Conservation (phyloP, 2,888 invertebrate genomes). For the Synanthedon myopaeformis region DNA sequence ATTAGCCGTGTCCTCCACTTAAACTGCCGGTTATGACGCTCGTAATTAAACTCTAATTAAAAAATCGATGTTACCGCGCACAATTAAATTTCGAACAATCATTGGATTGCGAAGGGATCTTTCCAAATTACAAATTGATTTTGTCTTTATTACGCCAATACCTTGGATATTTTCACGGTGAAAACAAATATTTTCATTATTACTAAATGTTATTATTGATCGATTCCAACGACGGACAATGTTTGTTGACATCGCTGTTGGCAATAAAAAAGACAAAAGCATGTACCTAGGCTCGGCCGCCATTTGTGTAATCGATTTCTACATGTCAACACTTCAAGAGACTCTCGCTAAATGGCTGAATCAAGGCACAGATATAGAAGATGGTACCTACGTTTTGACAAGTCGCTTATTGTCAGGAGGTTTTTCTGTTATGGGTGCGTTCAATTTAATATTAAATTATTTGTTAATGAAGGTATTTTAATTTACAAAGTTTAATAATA, state of each 20-base stretch:
- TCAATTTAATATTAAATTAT: constrained; percentile 2
- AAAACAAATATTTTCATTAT: no score
- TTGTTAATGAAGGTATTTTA: constrained; percentile 1
- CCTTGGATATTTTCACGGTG: constrained; percentile 4
- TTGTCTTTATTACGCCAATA: constrained; percentile 44
- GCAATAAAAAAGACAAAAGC: no score
- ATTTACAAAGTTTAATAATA: background rate
- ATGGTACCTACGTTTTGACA: no score
- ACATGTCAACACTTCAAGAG: no score
- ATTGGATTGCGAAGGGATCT: constrained; percentile 13
- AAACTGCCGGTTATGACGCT: constrained; percentile 3
- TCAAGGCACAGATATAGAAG: no score
- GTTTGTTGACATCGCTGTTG: no score
- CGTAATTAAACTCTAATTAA: constrained; percentile 1
- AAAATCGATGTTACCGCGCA: constrained; percentile 18
- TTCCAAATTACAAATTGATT: constrained; percentile 23
- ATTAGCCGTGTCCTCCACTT: background rate
- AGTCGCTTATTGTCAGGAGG: no score
- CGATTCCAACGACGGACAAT: no score
- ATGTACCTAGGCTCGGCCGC: no score
- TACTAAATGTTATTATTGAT: no score
- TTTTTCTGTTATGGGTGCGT: constrained; percentile 2
- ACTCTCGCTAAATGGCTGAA: no score
- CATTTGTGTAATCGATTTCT: no score
- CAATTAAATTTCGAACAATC: constrained; percentile 19